phyloP scores from a whole-genome alignment of 2,888 invertebrate genomes.

The Carabus problematicus region DNA sequence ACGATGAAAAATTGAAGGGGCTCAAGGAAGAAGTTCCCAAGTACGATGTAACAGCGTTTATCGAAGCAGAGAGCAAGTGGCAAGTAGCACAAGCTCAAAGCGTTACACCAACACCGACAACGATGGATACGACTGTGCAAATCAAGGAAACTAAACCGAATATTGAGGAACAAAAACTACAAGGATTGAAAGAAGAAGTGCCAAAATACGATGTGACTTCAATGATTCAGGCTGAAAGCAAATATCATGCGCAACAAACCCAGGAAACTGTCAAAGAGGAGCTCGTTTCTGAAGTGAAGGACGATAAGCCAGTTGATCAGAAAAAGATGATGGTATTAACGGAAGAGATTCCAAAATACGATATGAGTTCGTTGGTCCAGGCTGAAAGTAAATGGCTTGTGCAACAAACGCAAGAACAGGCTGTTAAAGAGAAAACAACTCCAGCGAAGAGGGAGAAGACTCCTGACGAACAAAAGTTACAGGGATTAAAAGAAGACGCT shows the following conservation, averaged over 20 bases:
- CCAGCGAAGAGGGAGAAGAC: slow-evolving; percentile 12
- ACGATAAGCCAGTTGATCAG: neutral
- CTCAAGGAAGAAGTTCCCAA: slow-evolving; percentile 44
- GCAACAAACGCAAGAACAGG: neutral
- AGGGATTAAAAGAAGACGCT: neutral
- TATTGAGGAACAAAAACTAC: slow-evolving; percentile 13
- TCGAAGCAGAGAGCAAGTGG: slow-evolving; percentile 47
- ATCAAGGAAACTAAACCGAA: neutral
- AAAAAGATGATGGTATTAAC: neutral
- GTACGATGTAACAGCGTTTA: slow-evolving; percentile 46
- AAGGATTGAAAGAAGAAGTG: slow-evolving; percentile 42
- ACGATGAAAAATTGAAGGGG: neutral
- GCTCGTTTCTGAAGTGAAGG: neutral
- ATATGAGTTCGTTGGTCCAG: slow-evolving; percentile 26
- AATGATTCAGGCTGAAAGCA: slow-evolving; percentile 47
- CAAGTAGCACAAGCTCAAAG: slow-evolving; percentile 16
- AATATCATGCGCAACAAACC: slow-evolving; percentile 29
- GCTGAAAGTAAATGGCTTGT: slow-evolving; percentile 33
- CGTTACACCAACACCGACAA: neutral
- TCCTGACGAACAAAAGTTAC: neutral
- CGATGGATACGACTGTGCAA: neutral
- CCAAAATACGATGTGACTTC: slow-evolving; percentile 46
- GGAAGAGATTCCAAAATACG: slow-evolving; percentile 31
- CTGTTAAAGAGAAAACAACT: neutral
- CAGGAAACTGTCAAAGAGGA: neutral